Percentiles rank a stretch among this genome's conserved stretches.
phyloP scores from a whole-genome alignment of 2,888 invertebrate genomes.

The Epistrophe eligans region DNA sequence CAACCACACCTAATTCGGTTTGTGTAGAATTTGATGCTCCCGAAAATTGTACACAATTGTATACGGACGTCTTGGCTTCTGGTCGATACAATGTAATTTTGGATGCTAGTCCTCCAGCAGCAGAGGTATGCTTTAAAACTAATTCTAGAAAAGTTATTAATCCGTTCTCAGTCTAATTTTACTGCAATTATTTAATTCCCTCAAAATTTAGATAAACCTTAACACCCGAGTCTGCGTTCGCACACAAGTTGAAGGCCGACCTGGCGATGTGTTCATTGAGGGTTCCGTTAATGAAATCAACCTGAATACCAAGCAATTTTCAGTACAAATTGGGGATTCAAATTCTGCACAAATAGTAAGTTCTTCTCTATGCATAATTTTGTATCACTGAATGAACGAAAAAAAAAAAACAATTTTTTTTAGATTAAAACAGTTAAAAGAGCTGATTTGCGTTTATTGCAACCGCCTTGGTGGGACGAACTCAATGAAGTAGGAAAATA shows the following conservation, averaged over 20 bases:
- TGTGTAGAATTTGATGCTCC: constrained; percentile 93
- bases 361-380: not conserved
- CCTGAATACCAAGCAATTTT: constrained; percentile 88
- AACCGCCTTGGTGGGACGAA: constrained; percentile 99
- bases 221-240: constrained; percentile 93
- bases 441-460: constrained; percentile 94
- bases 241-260: constrained; percentile 86
- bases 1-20: constrained; percentile 88
- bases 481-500: constrained; percentile 87
- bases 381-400: not conserved
- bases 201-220: constrained; percentile 87
- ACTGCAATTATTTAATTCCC: not conserved
- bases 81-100: constrained; percentile 95
- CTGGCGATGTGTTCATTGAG: constrained; percentile 92
- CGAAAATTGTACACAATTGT: constrained; percentile 88
- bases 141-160: too few relatives aligned
- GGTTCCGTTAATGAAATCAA: constrained; percentile 91
- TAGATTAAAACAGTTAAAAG: constrained; percentile 88
- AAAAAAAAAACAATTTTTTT: not conserved
- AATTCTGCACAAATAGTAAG: constrained; percentile 73
- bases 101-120: constrained; percentile 95
- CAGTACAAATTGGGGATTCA: constrained; percentile 85
- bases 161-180: not conserved
- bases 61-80: constrained; percentile 90
- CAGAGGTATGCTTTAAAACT: constrained; percentile 86